These are phyloP conservation scores for Polietes domitor DNA, from an alignment of 2,888 invertebrate species.

Conservation along the genomic window DNA sequence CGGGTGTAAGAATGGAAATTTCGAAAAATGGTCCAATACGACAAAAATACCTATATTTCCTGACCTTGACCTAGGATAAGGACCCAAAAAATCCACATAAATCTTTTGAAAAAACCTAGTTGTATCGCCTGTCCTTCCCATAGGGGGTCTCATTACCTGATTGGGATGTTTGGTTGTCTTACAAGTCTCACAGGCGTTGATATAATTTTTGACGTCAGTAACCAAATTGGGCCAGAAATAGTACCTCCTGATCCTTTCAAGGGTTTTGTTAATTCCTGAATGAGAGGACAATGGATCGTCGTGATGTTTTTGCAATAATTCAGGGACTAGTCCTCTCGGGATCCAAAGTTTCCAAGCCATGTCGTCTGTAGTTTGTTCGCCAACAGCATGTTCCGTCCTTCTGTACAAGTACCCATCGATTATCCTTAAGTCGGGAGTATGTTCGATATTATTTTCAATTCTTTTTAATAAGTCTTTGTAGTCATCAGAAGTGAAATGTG, in stretches of 20 bases:
- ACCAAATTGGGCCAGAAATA: background rate
- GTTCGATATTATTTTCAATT: background rate
- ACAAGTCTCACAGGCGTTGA: background rate
- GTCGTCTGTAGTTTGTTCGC: background rate
- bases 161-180: conserved; percentile 34
- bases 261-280: conserved; percentile 1
- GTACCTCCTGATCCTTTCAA: background rate
- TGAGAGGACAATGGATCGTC: conserved; percentile 5
- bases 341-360: conserved; percentile 28
- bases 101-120: conserved; percentile 42
- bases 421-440: conserved; percentile 15
- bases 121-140: conserved; percentile 29
- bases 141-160: conserved; percentile 7
- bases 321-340: background rate
- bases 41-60: too few species aligned
- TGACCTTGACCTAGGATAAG: conserved; percentile 23
- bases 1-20: background rate
- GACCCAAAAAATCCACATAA: conserved; percentile 4
- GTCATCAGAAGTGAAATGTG: conserved; percentile 17
- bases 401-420: background rate
- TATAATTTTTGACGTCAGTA: background rate
- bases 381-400: background rate
- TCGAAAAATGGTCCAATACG: background rate
- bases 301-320: background rate
- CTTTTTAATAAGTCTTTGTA: background rate